phyloP scores from a whole-genome alignment of 2,888 invertebrate species.

The Caenorhabditis sinica region DNA sequence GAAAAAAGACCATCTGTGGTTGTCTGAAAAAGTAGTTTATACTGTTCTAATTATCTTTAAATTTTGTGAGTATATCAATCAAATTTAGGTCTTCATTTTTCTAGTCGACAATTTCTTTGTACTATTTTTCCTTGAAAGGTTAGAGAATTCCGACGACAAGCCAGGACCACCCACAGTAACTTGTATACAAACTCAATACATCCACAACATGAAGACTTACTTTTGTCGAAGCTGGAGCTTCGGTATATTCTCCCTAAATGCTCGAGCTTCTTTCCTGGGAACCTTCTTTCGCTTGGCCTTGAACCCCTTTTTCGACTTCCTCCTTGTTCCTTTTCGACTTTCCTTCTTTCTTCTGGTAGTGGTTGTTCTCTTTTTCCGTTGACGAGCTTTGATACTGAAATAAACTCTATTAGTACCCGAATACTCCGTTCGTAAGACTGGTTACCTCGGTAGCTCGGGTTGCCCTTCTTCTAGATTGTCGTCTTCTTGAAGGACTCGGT shows the following conservation, averaged over 20 bases:
- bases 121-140: no score
- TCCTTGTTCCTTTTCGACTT: neutral
- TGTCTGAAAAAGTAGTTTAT: no score
- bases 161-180: neutral
- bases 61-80: no score
- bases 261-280: neutral
- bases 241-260: neutral
- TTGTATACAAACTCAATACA: no score
- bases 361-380: neutral
- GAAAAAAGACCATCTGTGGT: no score
- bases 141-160: neutral
- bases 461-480: constrained; percentile 13
- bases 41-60: no score
- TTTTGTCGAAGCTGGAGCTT: constrained; percentile 51
- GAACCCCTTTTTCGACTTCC: constrained; percentile 1
- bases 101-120: no score
- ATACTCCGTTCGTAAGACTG: neutral
- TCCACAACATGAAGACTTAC: constrained; percentile 38
- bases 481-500: constrained; percentile 19
- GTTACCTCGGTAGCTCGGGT: constrained; percentile 35
- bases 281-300: constrained; percentile 1
- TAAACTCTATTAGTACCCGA: neutral
- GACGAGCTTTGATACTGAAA: constrained; percentile 40
- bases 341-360: neutral
- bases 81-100: no score